Evolutionary conservation across 1,140 invertebrate species (phyloP).

Genomic region (Laodelphax striatellus): DNA sequence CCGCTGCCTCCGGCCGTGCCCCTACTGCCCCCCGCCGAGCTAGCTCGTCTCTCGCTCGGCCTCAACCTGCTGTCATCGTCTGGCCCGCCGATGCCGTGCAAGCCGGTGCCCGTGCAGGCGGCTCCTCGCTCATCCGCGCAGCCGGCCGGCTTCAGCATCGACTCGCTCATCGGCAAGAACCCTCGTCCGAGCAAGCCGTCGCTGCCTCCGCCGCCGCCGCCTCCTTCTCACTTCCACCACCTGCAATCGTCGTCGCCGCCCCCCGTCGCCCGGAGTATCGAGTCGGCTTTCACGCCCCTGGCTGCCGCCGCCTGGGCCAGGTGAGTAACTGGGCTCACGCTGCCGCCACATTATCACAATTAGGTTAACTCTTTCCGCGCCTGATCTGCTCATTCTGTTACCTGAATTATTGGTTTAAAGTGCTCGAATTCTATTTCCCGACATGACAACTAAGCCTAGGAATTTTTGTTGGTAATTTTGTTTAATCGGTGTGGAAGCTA

Average conservation of each 20-base stretch:
- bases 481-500: too few relatives aligned
- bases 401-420: too few relatives aligned
- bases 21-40: slow-evolving; percentile 36
- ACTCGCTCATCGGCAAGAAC: slow-evolving; percentile 37
- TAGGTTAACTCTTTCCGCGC: too few relatives aligned
- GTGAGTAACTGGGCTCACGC: slow-evolving; percentile 12
- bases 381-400: too few relatives aligned
- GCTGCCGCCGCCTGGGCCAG: slow-evolving; percentile 22
- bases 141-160: slow-evolving; percentile 37
- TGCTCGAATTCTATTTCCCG: too few relatives aligned
- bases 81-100: slow-evolving; percentile 30
- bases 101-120: slow-evolving; percentile 36
- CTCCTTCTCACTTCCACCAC: neutral
- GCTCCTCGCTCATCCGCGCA: slow-evolving; percentile 18
- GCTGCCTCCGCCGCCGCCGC: neutral
- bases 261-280: slow-evolving; percentile 19
- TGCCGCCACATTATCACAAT: too few relatives aligned
- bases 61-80: slow-evolving; percentile 30
- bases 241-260: neutral
- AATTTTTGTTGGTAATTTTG: too few relatives aligned
- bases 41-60: slow-evolving; percentile 36
- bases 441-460: too few relatives aligned
- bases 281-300: slow-evolving; percentile 25
- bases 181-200: neutral
- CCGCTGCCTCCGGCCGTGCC: slow-evolving; percentile 33